phyloP scores from a whole-genome alignment of 2,797 vertebrate genomes.

The Epinephelus malabaricus region DNA sequence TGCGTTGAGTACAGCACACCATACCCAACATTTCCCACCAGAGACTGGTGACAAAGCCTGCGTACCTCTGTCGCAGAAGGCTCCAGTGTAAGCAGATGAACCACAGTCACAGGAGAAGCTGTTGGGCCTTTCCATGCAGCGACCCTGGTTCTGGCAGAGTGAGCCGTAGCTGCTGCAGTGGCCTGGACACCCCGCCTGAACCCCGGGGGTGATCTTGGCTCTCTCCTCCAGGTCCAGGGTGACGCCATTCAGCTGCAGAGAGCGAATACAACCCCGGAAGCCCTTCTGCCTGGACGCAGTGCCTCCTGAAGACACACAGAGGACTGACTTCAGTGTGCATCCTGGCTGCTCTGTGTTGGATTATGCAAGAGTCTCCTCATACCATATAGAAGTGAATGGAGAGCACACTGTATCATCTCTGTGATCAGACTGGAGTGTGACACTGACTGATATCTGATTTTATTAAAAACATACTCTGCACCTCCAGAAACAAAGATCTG shows the following conservation, averaged over 20 bases:
- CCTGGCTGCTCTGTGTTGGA: too few relatives aligned
- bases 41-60: too few relatives aligned
- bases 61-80: constrained; percentile 92
- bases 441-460: constrained; percentile 3
- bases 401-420: not conserved
- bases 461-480: not conserved
- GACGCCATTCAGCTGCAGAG: constrained; percentile 91
- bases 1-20: too few relatives aligned
- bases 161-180: constrained; percentile 94
- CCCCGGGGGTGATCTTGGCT: constrained; percentile 92
- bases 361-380: not conserved
- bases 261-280: constrained; percentile 94
- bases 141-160: constrained; percentile 90
- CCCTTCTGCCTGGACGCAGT: constrained; percentile 95
- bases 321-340: not conserved
- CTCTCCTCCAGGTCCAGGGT: constrained; percentile 92
- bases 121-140: constrained; percentile 88
- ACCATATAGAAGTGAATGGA: not conserved
- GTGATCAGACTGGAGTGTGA: not conserved
- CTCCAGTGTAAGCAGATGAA: constrained; percentile 88
- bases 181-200: constrained; percentile 92
- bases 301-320: constrained; percentile 84
- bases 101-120: constrained; percentile 93
- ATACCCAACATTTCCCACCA: too few relatives aligned
- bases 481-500: constrained; percentile 45